Conservation (phyloP, 2,113 vertebrate species). For the Natator depressus region DNA sequence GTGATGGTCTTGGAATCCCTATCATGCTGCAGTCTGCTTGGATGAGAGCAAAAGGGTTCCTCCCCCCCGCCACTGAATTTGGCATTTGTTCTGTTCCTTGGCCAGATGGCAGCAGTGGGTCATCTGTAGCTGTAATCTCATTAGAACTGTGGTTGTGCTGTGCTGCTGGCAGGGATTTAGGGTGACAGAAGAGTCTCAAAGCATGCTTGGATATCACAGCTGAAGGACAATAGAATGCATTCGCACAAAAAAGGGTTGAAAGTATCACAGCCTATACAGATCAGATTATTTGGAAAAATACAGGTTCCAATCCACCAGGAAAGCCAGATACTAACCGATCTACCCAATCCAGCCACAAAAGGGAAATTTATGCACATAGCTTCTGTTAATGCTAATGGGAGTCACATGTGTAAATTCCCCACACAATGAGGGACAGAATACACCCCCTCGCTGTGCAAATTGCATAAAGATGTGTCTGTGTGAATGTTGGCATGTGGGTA, state of each 20-base stretch:
- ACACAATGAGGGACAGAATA: slow-evolving; percentile 7
- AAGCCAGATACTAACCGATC: slow-evolving; percentile 6
- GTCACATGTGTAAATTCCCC: slow-evolving; percentile 32
- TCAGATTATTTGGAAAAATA: neutral
- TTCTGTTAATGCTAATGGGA: slow-evolving; percentile 4
- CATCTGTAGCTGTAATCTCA: slow-evolving; percentile 44
- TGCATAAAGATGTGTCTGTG: slow-evolving; percentile 67
- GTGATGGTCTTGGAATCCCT: neutral
- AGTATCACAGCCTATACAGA: neutral
- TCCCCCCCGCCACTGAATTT: neutral
- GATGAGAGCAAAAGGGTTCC: neutral
- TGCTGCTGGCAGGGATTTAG: neutral
- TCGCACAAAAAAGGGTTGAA: neutral
- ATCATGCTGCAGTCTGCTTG: slow-evolving; percentile 4
- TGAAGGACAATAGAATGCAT: neutral
- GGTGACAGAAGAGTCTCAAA: neutral
- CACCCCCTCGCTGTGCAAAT: slow-evolving; percentile 47
- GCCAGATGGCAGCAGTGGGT: neutral
- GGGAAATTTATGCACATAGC: slow-evolving; percentile 4
- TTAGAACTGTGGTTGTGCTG: slow-evolving; percentile 11
- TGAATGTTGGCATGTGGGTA: slow-evolving; percentile 17
- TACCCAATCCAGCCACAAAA: neutral
- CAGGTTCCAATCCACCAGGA: neutral
- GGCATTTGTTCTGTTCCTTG: slow-evolving; percentile 7
- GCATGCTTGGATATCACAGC: neutral